Base-by-base conservation (phyloP, 2,797 vertebrate species). In the Enteromius mattozi region DNA sequence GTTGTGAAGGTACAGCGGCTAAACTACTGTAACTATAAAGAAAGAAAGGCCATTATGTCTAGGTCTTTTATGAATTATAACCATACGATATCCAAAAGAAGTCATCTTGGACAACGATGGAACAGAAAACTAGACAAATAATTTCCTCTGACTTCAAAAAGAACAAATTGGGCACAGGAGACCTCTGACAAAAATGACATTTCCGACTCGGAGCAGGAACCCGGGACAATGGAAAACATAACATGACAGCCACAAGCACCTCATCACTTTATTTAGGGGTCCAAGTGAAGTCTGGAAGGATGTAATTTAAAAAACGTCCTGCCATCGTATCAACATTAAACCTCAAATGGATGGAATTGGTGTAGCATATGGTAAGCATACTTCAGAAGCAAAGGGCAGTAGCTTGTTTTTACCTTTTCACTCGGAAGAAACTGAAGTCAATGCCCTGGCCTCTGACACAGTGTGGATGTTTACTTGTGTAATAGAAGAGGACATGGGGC, bases 131-230 rank as follows among this genome's bases (percentile, higher is more conserved):
- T 65, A 74, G 80, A 89, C 85, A 88, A 89, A 86, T 85, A 51
- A 83, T 89, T 88, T 88, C 78, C 85, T 76, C 75, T 24, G 45
- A 85, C 75, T 80, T 89, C 79, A 89, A 86, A 87, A 83, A 81
- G 71, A 86, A 49, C 82, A 88, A 83, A 88, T 87, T 88, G 82
- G 74, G 77, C 86, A 82, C 75, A 83, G 85, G 85, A 87, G 88
- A 87, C 82, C 74, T 3, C 84, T 87, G 81, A 85, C 89, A 92
- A 76, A 90, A 80, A 88, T 66, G 89, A 92, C 82, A 87, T 89
- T 69, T 83, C 85, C 80, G 70, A 85, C 71, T 84, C 54, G 0
- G 71, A 63, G 68, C 81, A 77, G 70, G 75, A 79, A 10, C 14
- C 69, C 16, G 16, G 90, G 88, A 91, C 91, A 87, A 86, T 86